phyloP scores from a whole-genome alignment of 2,888 invertebrate genomes.

The Tipula lateralis region DNA sequence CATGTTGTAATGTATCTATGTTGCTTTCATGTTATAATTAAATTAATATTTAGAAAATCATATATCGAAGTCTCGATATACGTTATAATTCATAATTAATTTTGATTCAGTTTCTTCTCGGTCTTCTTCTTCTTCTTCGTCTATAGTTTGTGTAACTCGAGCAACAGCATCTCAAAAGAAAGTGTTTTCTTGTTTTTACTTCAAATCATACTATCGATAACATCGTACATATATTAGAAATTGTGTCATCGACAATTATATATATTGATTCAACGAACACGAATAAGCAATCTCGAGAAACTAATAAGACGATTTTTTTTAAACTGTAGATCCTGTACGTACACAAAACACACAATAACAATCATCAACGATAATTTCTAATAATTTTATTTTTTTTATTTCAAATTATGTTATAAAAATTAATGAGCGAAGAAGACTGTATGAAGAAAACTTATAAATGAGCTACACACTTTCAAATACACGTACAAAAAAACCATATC shows the following conservation, averaged over 20 bases:
- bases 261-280: conserved; percentile 15
- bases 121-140: neutral
- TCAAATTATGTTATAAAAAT: neutral
- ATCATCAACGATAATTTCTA: neutral
- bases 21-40: neutral
- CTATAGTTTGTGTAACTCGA: neutral
- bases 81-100: neutral
- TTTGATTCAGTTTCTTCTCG: neutral
- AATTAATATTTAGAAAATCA: conserved; percentile 11
- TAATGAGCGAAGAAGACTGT: neutral
- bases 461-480: neutral
- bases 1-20: neutral
- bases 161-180: neutral
- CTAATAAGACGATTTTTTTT: neutral
- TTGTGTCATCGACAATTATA: neutral
- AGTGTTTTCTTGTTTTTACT: neutral
- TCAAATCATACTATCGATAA: neutral
- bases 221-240: neutral
- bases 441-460: neutral
- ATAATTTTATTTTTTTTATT: neutral
- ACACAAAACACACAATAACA: neutral
- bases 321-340: neutral
- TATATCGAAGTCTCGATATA: neutral
- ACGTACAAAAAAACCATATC: neutral
- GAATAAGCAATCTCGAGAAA: conserved; percentile 9